Evolutionary conservation across 2,113 vertebrate genomes (phyloP), one percentile per base, ranked within the genome.

Genomic region (Clinocottus analis): DNA sequence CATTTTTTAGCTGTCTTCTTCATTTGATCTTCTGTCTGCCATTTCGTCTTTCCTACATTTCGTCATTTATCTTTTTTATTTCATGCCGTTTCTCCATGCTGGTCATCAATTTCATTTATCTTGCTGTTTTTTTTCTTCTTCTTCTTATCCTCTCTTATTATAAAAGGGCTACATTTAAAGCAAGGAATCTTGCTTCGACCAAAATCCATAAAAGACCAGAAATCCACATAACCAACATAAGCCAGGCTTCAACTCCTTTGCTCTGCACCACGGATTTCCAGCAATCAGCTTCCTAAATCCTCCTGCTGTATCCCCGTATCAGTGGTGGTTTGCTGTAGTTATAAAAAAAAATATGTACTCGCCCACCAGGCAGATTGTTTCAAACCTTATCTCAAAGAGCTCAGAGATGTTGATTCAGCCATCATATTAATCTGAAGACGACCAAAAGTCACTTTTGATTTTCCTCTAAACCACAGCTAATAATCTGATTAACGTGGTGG

Each of bases 271-370:
- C 7, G 59, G 76, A 81, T 86, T 89, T 86, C 61, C 31, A 73
- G 81, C 81, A 89, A 85, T 85, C 84, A 84, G 69, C 79, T 69
- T 59, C 73, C 74, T 80, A 88, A 89, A 80, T 74, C 84, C 74
- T 62, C 13, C 47, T 33, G 31, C 80, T 79, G 43, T 66, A 74
- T 66, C 72, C 33, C 39, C 6, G 1, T 64, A 74, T 83, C 74
- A 79, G 51, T 53, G 10, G 31, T 77, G 79, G 43, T 85, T 89
- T 74, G 37, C 77, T 77, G 69, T 67, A 64, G 53, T 89, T 86
- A n/a, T n/a, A n/a, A 79, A 69, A 27, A 72, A 74, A 69, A 61
- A 73, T 8, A 39, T 63, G 58, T 63, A 31, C 55, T 77, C 45
- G 53, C 76, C 77, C 58, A 79, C 29, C 62, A 29, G 79, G 74